phyloP scores from a whole-genome alignment of 2,888 invertebrate genomes.

The Lucinisca nassula region DNA sequence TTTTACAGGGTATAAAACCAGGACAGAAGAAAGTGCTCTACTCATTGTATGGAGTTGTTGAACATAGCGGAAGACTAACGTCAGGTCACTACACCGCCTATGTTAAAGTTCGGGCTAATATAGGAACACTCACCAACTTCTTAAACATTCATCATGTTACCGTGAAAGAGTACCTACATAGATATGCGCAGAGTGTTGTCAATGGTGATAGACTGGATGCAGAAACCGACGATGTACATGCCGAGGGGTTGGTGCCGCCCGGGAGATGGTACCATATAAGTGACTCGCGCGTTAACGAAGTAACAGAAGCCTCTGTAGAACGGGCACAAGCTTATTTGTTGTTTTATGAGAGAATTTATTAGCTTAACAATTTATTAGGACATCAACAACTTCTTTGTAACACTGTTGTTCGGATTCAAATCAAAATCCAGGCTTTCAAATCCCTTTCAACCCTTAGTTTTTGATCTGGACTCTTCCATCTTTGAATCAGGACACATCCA shows the following conservation, averaged over 20 bases:
- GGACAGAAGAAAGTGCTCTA: conserved; percentile 93
- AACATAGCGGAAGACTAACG: conserved; percentile 96
- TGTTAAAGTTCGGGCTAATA: conserved; percentile 92
- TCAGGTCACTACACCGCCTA: conserved; percentile 98
- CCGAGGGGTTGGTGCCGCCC: conserved; percentile 83
- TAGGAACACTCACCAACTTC: conserved; percentile 77
- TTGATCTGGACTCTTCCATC: too few relatives aligned
- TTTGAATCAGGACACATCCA: too few relatives aligned
- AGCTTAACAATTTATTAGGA: too few relatives aligned
- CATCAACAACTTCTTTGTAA: too few relatives aligned
- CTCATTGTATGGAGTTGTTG: conserved; percentile 97
- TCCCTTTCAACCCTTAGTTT: too few relatives aligned
- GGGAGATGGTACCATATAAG: conserved; percentile 98
- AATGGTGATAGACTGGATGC: conserved; percentile 60
- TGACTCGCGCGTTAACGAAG: conserved; percentile 95
- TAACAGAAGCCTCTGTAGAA: conserved; percentile 93
- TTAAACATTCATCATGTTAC: conserved; percentile 73
- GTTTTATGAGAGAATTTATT: conserved; percentile 96
- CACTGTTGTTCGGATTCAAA: too few relatives aligned
- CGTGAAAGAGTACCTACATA: conserved; percentile 76
- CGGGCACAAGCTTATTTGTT: conserved; percentile 97
- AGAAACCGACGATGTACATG: conserved; percentile 72
- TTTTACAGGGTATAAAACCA: conserved; percentile 83
- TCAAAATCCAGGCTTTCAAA: too few relatives aligned
- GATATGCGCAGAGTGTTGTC: conserved; percentile 67